These are phyloP conservation scores for Drosophila buzzatii DNA, from an alignment of 2,888 invertebrate species.

Conservation along the genomic window DNA sequence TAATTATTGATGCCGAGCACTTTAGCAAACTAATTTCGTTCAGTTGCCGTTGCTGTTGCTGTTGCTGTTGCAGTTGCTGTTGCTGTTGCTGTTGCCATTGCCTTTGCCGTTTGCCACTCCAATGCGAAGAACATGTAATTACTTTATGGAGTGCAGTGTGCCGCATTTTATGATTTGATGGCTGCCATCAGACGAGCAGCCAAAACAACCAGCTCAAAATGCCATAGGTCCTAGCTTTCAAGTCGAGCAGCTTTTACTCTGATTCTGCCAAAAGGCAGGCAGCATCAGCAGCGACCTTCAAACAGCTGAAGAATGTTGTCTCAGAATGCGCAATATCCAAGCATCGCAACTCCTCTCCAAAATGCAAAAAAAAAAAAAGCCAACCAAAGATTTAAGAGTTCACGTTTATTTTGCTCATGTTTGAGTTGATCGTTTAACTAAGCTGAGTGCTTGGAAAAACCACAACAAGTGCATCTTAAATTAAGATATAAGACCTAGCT, in stretches of 20 bases:
- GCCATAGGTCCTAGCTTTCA: conserved; percentile 67
- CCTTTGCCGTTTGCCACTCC: conserved; percentile 26
- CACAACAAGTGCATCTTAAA: neutral
- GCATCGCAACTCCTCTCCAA: conserved; percentile 14
- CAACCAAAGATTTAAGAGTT: conserved; percentile 9
- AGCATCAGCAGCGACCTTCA: conserved; percentile 49
- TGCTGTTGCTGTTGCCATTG: conserved; percentile 44
- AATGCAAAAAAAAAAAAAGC: neutral
- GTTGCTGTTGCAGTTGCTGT: too few species aligned
- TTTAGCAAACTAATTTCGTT: conserved; percentile 63
- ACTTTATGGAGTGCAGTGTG: conserved; percentile 66
- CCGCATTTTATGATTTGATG: conserved; percentile 53
- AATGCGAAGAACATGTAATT: conserved; percentile 52
- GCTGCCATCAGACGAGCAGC: conserved; percentile 14
- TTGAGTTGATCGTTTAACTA: neutral
- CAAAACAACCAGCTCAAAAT: conserved; percentile 49
- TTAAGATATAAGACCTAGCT: neutral
- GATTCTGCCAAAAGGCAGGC: conserved; percentile 69
- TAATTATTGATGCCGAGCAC: conserved; percentile 66
- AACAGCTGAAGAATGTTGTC: conserved; percentile 62
- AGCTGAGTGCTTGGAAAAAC: neutral
- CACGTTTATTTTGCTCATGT: conserved; percentile 24
- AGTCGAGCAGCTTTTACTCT: conserved; percentile 74
- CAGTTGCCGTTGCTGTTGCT: neutral
- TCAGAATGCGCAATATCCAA: conserved; percentile 36